Base-by-base conservation (phyloP, 2,888 invertebrate species). In the Catotricha subobsoleta region DNA sequence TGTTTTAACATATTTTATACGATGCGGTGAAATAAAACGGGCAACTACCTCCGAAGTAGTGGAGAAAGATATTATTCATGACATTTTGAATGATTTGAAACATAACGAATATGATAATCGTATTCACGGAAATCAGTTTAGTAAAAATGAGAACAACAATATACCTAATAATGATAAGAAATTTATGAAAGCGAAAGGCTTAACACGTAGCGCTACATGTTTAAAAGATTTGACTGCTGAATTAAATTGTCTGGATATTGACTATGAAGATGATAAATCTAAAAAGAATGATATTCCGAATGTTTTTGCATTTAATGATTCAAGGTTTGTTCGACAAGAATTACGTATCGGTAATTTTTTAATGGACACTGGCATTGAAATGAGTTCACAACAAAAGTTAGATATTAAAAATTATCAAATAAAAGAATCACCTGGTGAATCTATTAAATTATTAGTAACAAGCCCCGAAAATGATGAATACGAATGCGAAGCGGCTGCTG, bases 1-100 rank as follows among this genome's bases (percentile, higher is more conserved):
- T 45, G 74, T 84, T 27, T 64, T 92, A 18, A 82, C 86, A 0
- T 94, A 92, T 57, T 91, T 94, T 54, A 73, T 92, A 45, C 72
- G 87, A 35, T 86, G 83, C 59, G 76, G 76, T 49, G 76, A 80
- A 52, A 72, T 83, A 39, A 66, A 67, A 49, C 60, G 71, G 51
- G 69, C 62, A n/a, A 51, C 50, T 39, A 66, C 51, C 54, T 62
- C 53, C 51, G 68, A 59, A 60, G 58, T 49, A 54, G 54, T 58
- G 28, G 55, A 57, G 41, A 58, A 56, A 45, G 54, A 59, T n/a
- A n/a, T n/a, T 19, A 42, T 46, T 20, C 37, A 43, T 20, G 39
- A 42, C 27, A 47, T 52, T 3, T 52, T 62, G 27, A 55, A 55
- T 43, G 38, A 38, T 38, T 15, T 4, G 33, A 31, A 21, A 33